Conservation (phyloP, 2,888 invertebrate species). For the Dolichopus griseipennis region DNA sequence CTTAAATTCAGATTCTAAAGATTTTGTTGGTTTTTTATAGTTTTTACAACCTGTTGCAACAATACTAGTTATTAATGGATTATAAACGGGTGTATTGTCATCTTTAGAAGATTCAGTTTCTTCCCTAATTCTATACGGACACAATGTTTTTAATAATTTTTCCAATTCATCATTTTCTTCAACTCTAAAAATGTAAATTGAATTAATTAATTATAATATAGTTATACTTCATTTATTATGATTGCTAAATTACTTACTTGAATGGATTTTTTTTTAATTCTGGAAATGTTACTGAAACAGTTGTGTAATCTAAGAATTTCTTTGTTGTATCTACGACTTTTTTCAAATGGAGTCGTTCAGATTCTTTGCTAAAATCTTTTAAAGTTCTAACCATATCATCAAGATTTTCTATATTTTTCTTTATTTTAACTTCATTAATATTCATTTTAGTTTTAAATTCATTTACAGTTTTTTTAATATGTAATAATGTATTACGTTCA, state of each 20-base stretch:
- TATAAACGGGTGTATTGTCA: conserved; percentile 19
- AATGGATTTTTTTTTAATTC: conserved; percentile 30
- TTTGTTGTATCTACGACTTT: conserved; percentile 24
- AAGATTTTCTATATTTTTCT: conserved; percentile 11
- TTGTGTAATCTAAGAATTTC: conserved; percentile 30
- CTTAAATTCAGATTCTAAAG: no score
- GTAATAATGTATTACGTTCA: conserved; percentile 29
- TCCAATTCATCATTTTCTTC: conserved; percentile 4
- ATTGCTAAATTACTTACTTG: conserved; percentile 26
- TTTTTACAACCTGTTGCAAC: conserved; percentile 18
- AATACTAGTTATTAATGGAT: conserved; percentile 29
- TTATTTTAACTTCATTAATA: conserved; percentile 9
- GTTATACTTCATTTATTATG: no score
- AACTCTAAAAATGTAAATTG: conserved; percentile 16
- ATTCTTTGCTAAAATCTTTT: conserved; percentile 18
- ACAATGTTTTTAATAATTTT: background rate
- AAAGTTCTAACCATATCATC: conserved; percentile 11
- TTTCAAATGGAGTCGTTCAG: conserved; percentile 26
- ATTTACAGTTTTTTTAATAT: conserved; percentile 25
- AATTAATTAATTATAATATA: no score
- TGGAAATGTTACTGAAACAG: conserved; percentile 27
- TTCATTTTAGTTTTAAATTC: conserved; percentile 8
- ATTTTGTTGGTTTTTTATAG: no score
- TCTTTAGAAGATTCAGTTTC: conserved; percentile 19
- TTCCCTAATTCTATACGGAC: background rate